phyloP scores from a whole-genome alignment of 64 coral and sea anemone species.

The Montipora cactus region DNA sequence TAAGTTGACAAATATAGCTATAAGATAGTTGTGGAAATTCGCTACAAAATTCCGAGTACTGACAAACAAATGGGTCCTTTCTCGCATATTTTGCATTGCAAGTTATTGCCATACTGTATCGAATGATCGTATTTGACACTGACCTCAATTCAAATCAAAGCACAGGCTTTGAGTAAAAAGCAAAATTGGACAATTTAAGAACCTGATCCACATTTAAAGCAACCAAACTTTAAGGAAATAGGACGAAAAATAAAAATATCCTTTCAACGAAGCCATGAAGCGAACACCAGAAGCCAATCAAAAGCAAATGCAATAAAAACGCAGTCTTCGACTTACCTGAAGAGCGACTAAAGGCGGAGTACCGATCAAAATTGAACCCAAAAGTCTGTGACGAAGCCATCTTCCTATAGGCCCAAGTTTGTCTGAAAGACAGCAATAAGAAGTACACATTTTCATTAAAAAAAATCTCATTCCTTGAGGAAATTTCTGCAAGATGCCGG shows the following conservation, averaged over 20 bases:
- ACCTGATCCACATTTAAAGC: background rate
- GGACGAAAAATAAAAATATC: background rate
- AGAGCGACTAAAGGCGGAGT: constrained; percentile 80
- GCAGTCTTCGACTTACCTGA: constrained; percentile 46
- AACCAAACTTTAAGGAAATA: background rate
- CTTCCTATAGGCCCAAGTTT: constrained; percentile 80
- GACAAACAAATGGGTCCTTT: no score
- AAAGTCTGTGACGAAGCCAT: constrained; percentile 88
- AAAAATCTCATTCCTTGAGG: background rate
- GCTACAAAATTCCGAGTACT: no score
- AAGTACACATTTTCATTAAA: constrained; percentile 27
- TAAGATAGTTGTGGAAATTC: no score
- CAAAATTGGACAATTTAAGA: background rate
- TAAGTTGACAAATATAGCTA: no score
- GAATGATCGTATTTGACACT: no score
- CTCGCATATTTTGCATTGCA: no score
- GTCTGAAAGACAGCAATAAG: constrained; percentile 35
- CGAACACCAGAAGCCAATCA: background rate
- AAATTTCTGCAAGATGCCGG: background rate
- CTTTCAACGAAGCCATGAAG: background rate
- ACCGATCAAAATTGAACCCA: constrained; percentile 73
- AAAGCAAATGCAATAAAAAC: background rate
- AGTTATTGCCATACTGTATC: no score
- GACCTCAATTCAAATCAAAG: no score
- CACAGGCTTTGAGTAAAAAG: background rate